A percentile compares a stretch with the other conserved stretches of the same genome.
Evolutionary conservation across 2,888 invertebrate genomes (phyloP).

Genomic region (Machimus atricapillus): DNA sequence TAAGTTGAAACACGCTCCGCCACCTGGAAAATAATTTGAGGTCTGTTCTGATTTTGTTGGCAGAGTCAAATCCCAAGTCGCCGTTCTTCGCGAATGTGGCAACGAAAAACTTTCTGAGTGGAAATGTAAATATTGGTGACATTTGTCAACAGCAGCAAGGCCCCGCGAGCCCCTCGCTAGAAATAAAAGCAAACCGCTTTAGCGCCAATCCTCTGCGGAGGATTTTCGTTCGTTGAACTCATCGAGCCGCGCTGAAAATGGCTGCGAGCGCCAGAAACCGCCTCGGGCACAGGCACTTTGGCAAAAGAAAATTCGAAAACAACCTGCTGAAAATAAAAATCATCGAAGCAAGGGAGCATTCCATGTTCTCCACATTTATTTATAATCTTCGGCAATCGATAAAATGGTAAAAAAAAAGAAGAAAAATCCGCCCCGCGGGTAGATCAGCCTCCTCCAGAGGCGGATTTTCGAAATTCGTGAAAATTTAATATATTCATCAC

Average conservation of each 20-base stretch:
- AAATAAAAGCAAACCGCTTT: neutral
- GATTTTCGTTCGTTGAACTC: neutral
- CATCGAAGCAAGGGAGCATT: neutral
- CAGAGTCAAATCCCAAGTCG: neutral
- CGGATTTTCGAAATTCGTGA: neutral
- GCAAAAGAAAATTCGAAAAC: neutral
- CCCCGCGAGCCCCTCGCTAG: neutral
- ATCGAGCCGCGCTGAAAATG: neutral
- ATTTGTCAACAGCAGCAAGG: neutral
- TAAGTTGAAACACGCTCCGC: neutral
- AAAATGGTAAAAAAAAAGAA: neutral
- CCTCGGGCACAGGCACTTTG: neutral
- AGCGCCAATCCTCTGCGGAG: neutral
- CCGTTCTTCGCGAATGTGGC: neutral
- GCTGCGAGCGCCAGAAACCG: neutral
- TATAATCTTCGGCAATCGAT: neutral
- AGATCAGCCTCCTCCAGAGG: neutral
- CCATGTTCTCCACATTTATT: neutral
- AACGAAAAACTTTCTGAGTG: neutral
- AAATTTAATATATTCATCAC: slow-evolving; percentile 16
- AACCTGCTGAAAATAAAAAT: neutral
- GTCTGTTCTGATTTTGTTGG: neutral
- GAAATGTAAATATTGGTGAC: neutral
- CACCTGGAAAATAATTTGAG: neutral
- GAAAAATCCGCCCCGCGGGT: neutral